Percentiles rank a stretch among this genome's conserved stretches.
These are phyloP conservation scores for Patella vulgata DNA, from an alignment of 1,140 invertebrate genomes.

Conservation along the genomic window DNA sequence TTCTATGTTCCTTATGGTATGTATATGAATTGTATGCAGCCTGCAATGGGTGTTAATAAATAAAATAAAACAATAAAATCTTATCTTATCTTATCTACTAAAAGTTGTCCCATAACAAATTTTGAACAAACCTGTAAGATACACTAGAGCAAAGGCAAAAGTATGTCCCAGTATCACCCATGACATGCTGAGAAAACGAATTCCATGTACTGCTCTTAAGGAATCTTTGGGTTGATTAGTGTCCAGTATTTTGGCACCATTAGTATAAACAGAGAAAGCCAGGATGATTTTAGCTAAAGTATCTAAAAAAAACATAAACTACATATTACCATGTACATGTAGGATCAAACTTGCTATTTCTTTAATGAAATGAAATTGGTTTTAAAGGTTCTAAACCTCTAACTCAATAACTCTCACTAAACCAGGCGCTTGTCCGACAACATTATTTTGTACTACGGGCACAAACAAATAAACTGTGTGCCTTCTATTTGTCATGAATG, in stretches of 20 bases:
- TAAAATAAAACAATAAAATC: too few species aligned
- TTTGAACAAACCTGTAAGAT: not conserved
- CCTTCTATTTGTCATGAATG: too few species aligned
- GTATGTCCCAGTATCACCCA: slow-evolving; percentile 94
- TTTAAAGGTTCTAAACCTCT: not conserved
- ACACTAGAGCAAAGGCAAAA: slow-evolving; percentile 48
- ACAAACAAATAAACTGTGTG: too few species aligned
- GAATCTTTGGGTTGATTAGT: slow-evolving; percentile 38
- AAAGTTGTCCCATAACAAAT: not conserved
- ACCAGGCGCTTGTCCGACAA: too few species aligned
- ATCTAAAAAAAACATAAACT: too few species aligned
- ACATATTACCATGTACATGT: not conserved
- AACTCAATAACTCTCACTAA: not conserved
- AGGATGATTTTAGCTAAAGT: slow-evolving; percentile 42
- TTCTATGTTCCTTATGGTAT: not conserved
- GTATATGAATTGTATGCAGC: too few species aligned
- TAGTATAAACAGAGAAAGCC: slow-evolving; percentile 52
- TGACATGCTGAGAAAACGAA: slow-evolving; percentile 82
- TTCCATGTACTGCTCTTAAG: slow-evolving; percentile 50
- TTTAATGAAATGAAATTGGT: not conserved
- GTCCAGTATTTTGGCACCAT: slow-evolving; percentile 45
- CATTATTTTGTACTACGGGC: too few species aligned
- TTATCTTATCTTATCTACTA: not conserved
- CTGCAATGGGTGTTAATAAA: not conserved
- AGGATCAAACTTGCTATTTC: not conserved